phyloP scores from a whole-genome alignment of 2,888 invertebrate species.

The Parnassius mnemosyne region DNA sequence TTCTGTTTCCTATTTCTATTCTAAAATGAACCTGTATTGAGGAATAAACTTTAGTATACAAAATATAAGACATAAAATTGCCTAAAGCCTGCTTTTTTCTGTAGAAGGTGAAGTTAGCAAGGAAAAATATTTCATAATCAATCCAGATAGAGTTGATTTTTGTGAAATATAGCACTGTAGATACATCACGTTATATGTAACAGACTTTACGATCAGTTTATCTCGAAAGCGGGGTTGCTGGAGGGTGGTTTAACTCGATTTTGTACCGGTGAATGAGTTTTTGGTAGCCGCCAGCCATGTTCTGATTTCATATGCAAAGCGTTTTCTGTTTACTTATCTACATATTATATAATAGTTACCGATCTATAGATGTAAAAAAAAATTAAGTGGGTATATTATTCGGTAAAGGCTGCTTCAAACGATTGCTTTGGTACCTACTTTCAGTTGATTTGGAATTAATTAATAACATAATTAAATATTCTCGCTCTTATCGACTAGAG shows the following conservation, averaged over 20 bases:
- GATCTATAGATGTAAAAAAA: not conserved
- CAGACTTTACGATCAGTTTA: constrained; percentile 56
- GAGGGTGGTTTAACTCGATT: constrained; percentile 71
- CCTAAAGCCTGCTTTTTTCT: not conserved
- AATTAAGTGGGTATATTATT: not conserved
- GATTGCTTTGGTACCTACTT: too few relatives aligned
- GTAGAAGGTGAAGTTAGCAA: not conserved
- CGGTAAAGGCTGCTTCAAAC: not conserved
- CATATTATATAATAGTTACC: constrained; percentile 3
- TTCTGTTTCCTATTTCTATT: constrained; percentile 37
- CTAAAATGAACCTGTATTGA: not conserved
- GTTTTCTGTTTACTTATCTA: constrained; percentile 19
- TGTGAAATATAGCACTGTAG: not conserved
- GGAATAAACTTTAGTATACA: constrained; percentile 12
- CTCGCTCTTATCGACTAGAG: too few relatives aligned
- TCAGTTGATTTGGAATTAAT: too few relatives aligned
- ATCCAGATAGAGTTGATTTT: not conserved
- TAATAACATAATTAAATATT: too few relatives aligned
- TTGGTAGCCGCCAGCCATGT: constrained; percentile 78
- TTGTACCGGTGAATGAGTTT: constrained; percentile 78
- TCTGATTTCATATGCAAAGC: constrained; percentile 35
- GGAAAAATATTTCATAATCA: not conserved
- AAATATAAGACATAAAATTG: constrained; percentile 19
- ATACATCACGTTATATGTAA: constrained; percentile 27
- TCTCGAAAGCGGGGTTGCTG: constrained; percentile 54